A percentile compares a stretch with the other conserved stretches of the same genome.
These are phyloP conservation scores for Psix sp. DNA, from an alignment of 1,140 invertebrate species.

Conservation along the genomic window DNA sequence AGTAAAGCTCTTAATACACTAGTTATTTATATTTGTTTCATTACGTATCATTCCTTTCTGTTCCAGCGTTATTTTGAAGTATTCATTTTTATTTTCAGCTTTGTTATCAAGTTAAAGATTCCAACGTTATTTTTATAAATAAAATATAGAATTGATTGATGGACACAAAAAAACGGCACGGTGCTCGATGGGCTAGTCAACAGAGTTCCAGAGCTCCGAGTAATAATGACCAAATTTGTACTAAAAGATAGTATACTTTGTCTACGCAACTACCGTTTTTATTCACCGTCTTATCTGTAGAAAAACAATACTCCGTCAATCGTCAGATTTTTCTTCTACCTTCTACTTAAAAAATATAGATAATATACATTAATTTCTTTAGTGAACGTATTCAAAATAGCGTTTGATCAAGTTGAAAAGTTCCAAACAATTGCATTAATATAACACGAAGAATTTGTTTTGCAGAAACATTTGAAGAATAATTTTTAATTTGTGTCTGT, in stretches of 20 bases:
- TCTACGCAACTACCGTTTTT: conserved; percentile 32
- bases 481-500: background rate
- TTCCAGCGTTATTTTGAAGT: background rate
- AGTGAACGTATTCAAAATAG: no score
- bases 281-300: no score
- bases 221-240: conserved; percentile 52
- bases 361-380: no score
- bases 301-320: no score
- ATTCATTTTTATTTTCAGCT: no score
- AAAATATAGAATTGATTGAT: no score
- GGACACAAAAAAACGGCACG: conserved; percentile 29
- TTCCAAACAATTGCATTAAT: no score
- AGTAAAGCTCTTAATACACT: conserved; percentile 16
- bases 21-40: background rate
- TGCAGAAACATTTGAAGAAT: conserved; percentile 2
- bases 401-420: no score
- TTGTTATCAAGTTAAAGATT: no score
- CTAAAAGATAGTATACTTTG: conserved; percentile 43
- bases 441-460: no score
- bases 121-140: no score
- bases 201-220: conserved; percentile 39
- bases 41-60: conserved; percentile 5
- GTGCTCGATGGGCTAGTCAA: conserved; percentile 26
- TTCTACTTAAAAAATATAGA: conserved; percentile 54
- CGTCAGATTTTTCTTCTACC: no score